These are phyloP conservation scores for Bombus consobrinus DNA, from an alignment of 1,140 invertebrate genomes.

Conservation along the genomic window DNA sequence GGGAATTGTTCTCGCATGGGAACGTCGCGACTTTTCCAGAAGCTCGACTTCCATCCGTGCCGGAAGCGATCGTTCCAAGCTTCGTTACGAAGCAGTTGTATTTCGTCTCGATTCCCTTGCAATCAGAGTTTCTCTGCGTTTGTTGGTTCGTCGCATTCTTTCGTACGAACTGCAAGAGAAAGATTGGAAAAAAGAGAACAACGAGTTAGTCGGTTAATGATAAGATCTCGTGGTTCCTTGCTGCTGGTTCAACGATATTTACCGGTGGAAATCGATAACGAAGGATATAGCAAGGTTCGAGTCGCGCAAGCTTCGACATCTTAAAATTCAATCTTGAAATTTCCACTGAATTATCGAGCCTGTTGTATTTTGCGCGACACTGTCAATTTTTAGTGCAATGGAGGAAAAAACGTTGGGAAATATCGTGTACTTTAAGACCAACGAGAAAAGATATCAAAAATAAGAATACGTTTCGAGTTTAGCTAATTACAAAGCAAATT, in stretches of 20 bases:
- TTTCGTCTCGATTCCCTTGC: background rate
- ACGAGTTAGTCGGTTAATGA: background rate
- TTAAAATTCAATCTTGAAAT: too few relatives aligned
- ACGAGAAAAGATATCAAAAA: too few relatives aligned
- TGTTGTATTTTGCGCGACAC: too few relatives aligned
- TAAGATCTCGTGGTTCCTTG: background rate
- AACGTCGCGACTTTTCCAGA: conserved; percentile 22
- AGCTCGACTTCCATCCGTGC: background rate
- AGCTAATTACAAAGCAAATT: background rate
- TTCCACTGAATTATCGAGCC: too few relatives aligned
- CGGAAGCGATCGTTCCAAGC: conserved; percentile 18
- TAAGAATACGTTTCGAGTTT: too few relatives aligned
- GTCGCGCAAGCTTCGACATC: too few relatives aligned
- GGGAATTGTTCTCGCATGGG: conserved; percentile 30
- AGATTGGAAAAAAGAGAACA: background rate
- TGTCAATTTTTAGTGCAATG: too few relatives aligned
- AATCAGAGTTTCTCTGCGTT: background rate
- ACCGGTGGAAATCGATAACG: too few relatives aligned
- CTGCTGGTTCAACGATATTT: too few relatives aligned
- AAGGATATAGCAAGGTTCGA: too few relatives aligned
- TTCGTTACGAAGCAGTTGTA: background rate
- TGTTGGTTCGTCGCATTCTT: background rate
- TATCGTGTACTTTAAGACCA: too few relatives aligned
- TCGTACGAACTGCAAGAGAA: background rate
- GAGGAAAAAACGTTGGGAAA: too few relatives aligned